Evolutionary conservation across 23 tunicate species (phyloP).

Genomic region (Ascidia mentula): DNA sequence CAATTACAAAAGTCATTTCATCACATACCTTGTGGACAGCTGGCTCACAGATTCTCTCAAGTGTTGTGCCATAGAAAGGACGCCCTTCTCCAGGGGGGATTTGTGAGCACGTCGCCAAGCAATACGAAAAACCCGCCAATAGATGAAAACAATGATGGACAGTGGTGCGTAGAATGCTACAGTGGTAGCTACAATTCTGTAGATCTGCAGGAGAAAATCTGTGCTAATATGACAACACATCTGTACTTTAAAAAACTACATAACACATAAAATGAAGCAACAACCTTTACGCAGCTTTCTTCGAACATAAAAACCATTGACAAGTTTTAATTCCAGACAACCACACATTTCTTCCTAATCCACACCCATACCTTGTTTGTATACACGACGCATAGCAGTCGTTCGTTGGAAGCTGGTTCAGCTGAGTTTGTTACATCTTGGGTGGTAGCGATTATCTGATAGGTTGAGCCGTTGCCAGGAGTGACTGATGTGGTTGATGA

Average conservation of each 20-base stretch:
- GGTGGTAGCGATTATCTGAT: no score
- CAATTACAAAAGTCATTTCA: neutral
- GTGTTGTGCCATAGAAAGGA: neutral
- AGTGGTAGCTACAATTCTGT: constrained; percentile 69
- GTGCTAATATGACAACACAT: no score
- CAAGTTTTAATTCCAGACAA: no score
- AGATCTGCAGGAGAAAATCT: constrained; percentile 32
- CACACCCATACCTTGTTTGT: constrained; percentile 14
- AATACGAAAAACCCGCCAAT: constrained; percentile 47
- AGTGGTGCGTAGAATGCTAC: constrained; percentile 73
- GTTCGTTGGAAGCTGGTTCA: neutral
- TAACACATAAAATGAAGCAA: no score
- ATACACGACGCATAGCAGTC: constrained; percentile 7
- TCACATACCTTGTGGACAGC: neutral
- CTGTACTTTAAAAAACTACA: no score
- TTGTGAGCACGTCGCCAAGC: constrained; percentile 59
- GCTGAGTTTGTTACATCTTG: no score
- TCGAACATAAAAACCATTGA: no score
- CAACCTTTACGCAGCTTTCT: no score
- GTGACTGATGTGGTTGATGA: no score
- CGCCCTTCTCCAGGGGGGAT: neutral
- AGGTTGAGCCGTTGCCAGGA: no score
- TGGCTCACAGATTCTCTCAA: neutral
- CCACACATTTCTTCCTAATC: no score
- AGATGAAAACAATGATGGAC: constrained; percentile 46